Evolutionary conservation across 2,113 vertebrate genomes (phyloP).

Genomic region (Halcyon malimbica): DNA sequence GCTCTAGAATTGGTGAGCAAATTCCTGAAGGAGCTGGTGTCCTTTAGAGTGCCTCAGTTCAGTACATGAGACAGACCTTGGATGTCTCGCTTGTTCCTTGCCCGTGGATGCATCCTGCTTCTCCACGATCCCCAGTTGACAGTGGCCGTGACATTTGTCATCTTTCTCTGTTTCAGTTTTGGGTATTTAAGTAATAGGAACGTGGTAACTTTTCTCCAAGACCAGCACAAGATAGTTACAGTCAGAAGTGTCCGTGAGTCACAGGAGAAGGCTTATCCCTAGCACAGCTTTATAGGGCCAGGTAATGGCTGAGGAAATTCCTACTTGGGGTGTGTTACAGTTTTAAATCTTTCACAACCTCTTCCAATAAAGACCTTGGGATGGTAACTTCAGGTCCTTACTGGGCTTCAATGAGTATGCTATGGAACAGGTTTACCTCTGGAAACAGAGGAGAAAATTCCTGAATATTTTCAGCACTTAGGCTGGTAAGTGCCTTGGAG

Average conservation of each 20-base stretch:
- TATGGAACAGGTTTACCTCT: not conserved
- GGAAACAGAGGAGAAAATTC: not conserved
- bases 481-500: not conserved
- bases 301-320: not conserved
- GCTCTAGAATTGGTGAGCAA: not conserved
- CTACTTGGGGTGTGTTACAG: not conserved
- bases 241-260: not conserved
- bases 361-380: not conserved
- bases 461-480: not conserved
- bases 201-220: not conserved
- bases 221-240: not conserved
- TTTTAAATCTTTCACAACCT: not conserved
- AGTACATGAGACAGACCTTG: not conserved
- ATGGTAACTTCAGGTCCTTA: not conserved
- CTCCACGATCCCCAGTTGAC: accelerated
- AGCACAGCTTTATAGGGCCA: not conserved
- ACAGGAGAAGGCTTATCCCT: not conserved
- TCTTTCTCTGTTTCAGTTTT: not conserved
- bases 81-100: not conserved
- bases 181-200: not conserved
- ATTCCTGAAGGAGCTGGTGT: not conserved
- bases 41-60: not conserved
- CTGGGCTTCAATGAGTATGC: not conserved
- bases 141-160: not conserved
- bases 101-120: not conserved